Evolutionary conservation across 1,140 invertebrate species (phyloP).

Genomic region (Choristoneura fumiferana): DNA sequence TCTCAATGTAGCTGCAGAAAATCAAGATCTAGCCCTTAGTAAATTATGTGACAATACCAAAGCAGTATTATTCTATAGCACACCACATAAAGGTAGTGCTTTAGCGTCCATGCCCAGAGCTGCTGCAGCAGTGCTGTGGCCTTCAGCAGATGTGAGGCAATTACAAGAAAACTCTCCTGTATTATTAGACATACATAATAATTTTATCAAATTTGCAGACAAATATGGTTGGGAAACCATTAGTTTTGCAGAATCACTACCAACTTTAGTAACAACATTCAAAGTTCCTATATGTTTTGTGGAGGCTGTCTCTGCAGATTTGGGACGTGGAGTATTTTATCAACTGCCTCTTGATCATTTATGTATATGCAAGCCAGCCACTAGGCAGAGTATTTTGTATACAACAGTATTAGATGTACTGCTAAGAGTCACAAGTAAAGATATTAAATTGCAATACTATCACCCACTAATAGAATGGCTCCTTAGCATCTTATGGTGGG

Average conservation of each 20-base stretch:
- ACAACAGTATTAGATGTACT: slow-evolving; percentile 64
- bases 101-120: slow-evolving; percentile 80
- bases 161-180: slow-evolving; percentile 85
- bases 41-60: slow-evolving; percentile 82
- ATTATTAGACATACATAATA: slow-evolving; percentile 81
- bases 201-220: slow-evolving; percentile 81
- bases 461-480: slow-evolving; percentile 37
- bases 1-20: slow-evolving; percentile 50
- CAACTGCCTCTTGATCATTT: slow-evolving; percentile 87
- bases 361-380: slow-evolving; percentile 88
- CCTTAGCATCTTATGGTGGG: slow-evolving; percentile 31
- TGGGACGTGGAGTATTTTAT: slow-evolving; percentile 86
- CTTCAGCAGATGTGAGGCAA: slow-evolving; percentile 90
- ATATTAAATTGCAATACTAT: slow-evolving; percentile 40
- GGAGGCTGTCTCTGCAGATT: slow-evolving; percentile 84
- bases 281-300: slow-evolving; percentile 83
- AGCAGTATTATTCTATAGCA: slow-evolving; percentile 89
- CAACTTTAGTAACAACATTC: slow-evolving; percentile 82
- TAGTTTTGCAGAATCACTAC: slow-evolving; percentile 87
- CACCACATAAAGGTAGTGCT: slow-evolving; percentile 84
- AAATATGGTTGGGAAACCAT: slow-evolving; percentile 80
- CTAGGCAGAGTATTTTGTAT: slow-evolving; percentile 76
- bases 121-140: slow-evolving; percentile 85
- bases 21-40: slow-evolving; percentile 50
- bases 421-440: slow-evolving; percentile 39